These are phyloP conservation scores for Aphelenchoides bicaudatus DNA, from an alignment of 2,888 invertebrate genomes.

Conservation along the genomic window DNA sequence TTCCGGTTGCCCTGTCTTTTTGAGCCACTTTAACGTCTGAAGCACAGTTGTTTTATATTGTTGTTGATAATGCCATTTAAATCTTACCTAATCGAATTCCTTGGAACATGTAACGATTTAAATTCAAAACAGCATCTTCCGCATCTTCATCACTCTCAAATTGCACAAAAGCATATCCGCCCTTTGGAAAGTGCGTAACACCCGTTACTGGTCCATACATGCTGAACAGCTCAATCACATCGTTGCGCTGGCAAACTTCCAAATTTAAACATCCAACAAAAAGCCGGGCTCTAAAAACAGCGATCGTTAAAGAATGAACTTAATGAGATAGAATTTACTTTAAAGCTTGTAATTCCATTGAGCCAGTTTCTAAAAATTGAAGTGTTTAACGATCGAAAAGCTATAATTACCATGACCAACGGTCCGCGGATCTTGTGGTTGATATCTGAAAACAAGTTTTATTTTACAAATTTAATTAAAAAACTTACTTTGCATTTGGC, in stretches of 20 bases:
- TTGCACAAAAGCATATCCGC: conserved; percentile 10
- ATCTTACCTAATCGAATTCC: not conserved
- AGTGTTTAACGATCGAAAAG: too few species aligned
- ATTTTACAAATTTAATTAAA: not conserved
- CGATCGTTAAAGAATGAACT: not conserved
- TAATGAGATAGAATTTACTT: not conserved
- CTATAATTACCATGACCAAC: too few species aligned
- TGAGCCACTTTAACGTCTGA: not conserved
- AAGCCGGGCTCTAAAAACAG: conserved; percentile 2
- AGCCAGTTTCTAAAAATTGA: not conserved
- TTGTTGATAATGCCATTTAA: not conserved
- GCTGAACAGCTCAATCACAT: conserved; percentile 1
- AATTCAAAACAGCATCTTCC: not conserved
- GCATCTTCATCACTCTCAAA: conserved; percentile 8
- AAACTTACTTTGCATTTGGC: conserved; percentile 13
- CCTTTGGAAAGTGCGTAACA: not conserved
- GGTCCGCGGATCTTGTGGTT: not conserved
- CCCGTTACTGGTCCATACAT: conserved; percentile 12
- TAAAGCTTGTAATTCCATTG: not conserved
- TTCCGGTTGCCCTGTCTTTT: not conserved
- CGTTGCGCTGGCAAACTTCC: not conserved
- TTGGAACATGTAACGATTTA: not conserved
- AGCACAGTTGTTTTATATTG: not conserved
- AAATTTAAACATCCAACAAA: conserved; percentile 9
- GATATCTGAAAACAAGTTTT: not conserved